These are phyloP conservation scores for Pseudorasbora parva DNA, from an alignment of 2,113 vertebrate species.

Conservation along the genomic window DNA sequence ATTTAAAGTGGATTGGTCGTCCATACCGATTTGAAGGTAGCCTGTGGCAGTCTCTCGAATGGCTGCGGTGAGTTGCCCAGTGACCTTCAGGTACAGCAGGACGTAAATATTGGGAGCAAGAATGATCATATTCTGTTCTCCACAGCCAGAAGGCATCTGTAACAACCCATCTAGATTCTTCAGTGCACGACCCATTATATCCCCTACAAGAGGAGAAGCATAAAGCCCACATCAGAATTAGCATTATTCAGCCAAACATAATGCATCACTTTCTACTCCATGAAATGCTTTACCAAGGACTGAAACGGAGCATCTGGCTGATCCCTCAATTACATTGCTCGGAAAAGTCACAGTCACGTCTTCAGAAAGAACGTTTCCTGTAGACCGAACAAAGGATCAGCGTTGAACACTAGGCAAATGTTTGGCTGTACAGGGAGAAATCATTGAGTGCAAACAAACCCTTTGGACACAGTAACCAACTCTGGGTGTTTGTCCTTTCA, in stretches of 20 bases:
- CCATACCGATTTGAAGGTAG: neutral
- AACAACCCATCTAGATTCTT: slow-evolving; percentile 81
- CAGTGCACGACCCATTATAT: slow-evolving; percentile 83
- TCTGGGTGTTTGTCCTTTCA: slow-evolving; percentile 68
- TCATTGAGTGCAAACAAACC: slow-evolving; percentile 58
- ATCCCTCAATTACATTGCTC: slow-evolving; percentile 70
- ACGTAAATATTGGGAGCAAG: slow-evolving; percentile 89
- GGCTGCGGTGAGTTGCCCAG: slow-evolving; percentile 80
- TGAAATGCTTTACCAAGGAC: slow-evolving; percentile 73
- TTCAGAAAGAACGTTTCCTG: slow-evolving; percentile 38
- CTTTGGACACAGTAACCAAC: slow-evolving; percentile 72
- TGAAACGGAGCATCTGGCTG: slow-evolving; percentile 77
- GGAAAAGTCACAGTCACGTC: slow-evolving; percentile 26
- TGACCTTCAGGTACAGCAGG: slow-evolving; percentile 80
- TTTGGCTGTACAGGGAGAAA: neutral
- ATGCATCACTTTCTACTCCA: neutral
- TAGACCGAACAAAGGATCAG: neutral
- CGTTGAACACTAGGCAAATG: too few species aligned
- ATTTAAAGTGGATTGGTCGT: too few species aligned
- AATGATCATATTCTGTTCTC: slow-evolving; percentile 88
- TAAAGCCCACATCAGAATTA: neutral
- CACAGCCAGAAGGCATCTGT: slow-evolving; percentile 85
- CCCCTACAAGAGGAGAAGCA: slow-evolving; percentile 72
- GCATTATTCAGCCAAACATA: accelerated
- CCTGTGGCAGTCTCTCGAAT: slow-evolving; percentile 50